Percentiles rank a stretch among this genome's conserved stretches.
phyloP scores from a whole-genome alignment of 2,888 invertebrate genomes.

The Abscondita cerata region DNA sequence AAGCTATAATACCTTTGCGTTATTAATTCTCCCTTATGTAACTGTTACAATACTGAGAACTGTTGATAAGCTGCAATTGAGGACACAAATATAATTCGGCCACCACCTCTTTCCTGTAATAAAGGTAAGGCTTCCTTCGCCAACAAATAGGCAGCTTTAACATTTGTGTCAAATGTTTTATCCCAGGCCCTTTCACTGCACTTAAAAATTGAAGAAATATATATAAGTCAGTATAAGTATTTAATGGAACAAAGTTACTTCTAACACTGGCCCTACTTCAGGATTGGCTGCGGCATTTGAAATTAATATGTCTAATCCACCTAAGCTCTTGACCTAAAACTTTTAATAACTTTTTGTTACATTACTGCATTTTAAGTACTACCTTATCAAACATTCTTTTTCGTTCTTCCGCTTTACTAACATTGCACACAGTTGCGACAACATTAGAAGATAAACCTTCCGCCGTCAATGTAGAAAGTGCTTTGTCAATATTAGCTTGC shows the following conservation, averaged over 20 bases:
- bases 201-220: constrained; percentile 55
- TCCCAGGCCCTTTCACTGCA: constrained; percentile 87
- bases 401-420: constrained; percentile 82
- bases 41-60: constrained; percentile 11
- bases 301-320: constrained; percentile 92
- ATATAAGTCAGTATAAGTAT: too few relatives aligned
- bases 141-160: constrained; percentile 86
- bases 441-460: constrained; percentile 70
- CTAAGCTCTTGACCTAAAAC: constrained; percentile 76
- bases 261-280: constrained; percentile 74
- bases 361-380: too few relatives aligned
- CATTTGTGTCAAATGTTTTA: constrained; percentile 95
- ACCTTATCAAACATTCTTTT: constrained; percentile 75
- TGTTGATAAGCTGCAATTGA: constrained; percentile 85
- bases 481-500: constrained; percentile 81
- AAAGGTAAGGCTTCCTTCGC: constrained; percentile 88
- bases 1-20: constrained; percentile 65
- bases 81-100: constrained; percentile 86
- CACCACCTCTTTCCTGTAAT: constrained; percentile 77
- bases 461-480: constrained; percentile 73
- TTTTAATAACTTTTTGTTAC: too few relatives aligned
- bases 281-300: constrained; percentile 95
- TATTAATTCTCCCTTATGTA: too few relatives aligned
- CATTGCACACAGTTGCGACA: constrained; percentile 88
- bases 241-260: too few relatives aligned